A percentile compares a stretch with the other conserved stretches of the same genome.
Evolutionary conservation across 2,113 vertebrate genomes (phyloP).

Genomic region (Corythaeola cristata): DNA sequence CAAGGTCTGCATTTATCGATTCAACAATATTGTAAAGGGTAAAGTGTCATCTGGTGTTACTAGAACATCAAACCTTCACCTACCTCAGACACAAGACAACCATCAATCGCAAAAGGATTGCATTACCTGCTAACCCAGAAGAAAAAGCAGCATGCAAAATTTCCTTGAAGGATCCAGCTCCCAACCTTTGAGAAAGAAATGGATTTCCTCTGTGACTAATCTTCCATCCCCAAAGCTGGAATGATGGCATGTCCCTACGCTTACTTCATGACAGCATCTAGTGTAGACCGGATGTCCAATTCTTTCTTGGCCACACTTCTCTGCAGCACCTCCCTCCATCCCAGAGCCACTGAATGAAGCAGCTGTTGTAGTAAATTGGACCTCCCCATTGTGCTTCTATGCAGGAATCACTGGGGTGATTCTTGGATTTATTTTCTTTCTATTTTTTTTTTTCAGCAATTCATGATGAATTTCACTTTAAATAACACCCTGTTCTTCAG

Average conservation of each 20-base stretch:
- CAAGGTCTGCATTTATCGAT: constrained; percentile 49
- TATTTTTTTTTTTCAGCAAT: neutral
- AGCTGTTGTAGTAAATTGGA: neutral
- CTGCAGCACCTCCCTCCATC: neutral
- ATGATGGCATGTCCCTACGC: neutral
- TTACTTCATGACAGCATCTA: neutral
- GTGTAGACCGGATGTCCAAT: neutral
- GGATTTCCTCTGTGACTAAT: neutral
- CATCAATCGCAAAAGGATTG: constrained; percentile 26
- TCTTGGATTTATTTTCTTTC: neutral
- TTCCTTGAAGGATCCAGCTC: neutral
- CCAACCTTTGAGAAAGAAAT: neutral
- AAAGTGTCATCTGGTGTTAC: constrained; percentile 62
- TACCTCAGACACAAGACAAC: constrained; percentile 57
- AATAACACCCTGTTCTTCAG: neutral
- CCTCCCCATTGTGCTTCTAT: neutral
- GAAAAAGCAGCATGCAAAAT: neutral
- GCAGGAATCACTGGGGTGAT: neutral
- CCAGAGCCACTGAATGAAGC: neutral
- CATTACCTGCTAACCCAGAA: neutral
- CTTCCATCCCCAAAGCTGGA: neutral
- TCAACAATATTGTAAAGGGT: constrained; percentile 53
- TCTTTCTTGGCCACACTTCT: neutral
- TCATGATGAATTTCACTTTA: neutral
- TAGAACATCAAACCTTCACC: constrained; percentile 54